These are phyloP conservation scores for Hycleus cichorii DNA, from an alignment of 1,140 invertebrate species.

Conservation along the genomic window DNA sequence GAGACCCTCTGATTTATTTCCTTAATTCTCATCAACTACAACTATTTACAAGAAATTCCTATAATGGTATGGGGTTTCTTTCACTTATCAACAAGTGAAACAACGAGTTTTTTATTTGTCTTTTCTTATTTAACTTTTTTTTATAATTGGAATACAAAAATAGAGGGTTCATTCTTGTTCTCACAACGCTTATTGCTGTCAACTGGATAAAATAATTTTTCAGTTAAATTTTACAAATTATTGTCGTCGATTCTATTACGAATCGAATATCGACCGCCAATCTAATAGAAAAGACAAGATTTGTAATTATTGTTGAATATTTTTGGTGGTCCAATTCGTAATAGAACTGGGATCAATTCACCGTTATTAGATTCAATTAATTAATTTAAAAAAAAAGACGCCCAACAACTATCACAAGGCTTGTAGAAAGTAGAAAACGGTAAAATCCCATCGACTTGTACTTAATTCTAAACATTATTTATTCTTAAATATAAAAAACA, in stretches of 20 bases:
- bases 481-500: conserved; percentile 24
- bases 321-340: neutral
- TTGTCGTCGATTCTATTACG: conserved; percentile 29
- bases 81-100: conserved; percentile 25
- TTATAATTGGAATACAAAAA: conserved; percentile 41
- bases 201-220: conserved; percentile 30
- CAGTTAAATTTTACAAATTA: conserved; percentile 29
- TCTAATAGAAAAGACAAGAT: neutral
- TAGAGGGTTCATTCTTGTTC: conserved; percentile 41
- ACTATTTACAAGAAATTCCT: no score
- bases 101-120: conserved; percentile 28
- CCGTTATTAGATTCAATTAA: neutral
- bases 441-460: conserved; percentile 6
- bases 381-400: neutral
- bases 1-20: no score
- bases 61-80: conserved; percentile 11
- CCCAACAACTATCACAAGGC: conserved; percentile 36
- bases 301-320: neutral
- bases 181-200: conserved; percentile 41
- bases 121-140: conserved; percentile 24
- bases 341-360: neutral
- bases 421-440: conserved; percentile 3
- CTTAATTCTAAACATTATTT: conserved; percentile 24
- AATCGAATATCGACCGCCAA: conserved; percentile 14
- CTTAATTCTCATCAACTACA: no score